Percentiles rank a stretch among this genome's conserved stretches.
Evolutionary conservation across 1,140 invertebrate genomes (phyloP).

Genomic region (Lethrus apterus): DNA sequence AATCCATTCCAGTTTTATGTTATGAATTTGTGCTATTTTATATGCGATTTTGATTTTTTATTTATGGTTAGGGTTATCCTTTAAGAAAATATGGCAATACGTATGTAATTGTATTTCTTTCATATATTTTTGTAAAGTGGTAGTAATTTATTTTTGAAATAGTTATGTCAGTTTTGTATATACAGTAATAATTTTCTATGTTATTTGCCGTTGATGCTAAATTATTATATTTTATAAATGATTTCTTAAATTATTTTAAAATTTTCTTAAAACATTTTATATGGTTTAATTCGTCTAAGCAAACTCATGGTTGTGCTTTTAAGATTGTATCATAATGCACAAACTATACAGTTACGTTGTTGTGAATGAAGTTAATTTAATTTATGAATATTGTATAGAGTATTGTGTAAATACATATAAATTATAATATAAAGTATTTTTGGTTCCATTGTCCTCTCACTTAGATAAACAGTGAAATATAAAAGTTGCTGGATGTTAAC

Average conservation of each 20-base stretch:
- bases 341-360: not conserved
- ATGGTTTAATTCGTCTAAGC: not conserved
- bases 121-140: not conserved
- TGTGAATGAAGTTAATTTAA: constrained; percentile 6
- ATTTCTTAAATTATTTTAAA: not conserved
- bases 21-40: not conserved
- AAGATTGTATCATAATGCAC: not conserved
- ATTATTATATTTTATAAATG: not conserved
- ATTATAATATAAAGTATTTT: too few relatives aligned
- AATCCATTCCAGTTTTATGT: not conserved
- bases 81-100: not conserved
- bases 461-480: too few relatives aligned
- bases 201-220: too few relatives aligned
- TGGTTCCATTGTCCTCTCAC: too few relatives aligned
- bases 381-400: constrained; percentile 2
- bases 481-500: too few relatives aligned
- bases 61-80: not conserved
- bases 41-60: not conserved
- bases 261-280: not conserved
- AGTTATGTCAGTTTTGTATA: not conserved
- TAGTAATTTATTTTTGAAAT: not conserved
- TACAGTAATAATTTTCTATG: too few relatives aligned
- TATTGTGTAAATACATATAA: constrained; percentile 6
- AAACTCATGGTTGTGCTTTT: not conserved
- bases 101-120: not conserved